A percentile compares a stretch with the other conserved stretches of the same genome.
Evolutionary conservation across 2,113 vertebrate species (phyloP).

Genomic region (Centropus bengalensis): DNA sequence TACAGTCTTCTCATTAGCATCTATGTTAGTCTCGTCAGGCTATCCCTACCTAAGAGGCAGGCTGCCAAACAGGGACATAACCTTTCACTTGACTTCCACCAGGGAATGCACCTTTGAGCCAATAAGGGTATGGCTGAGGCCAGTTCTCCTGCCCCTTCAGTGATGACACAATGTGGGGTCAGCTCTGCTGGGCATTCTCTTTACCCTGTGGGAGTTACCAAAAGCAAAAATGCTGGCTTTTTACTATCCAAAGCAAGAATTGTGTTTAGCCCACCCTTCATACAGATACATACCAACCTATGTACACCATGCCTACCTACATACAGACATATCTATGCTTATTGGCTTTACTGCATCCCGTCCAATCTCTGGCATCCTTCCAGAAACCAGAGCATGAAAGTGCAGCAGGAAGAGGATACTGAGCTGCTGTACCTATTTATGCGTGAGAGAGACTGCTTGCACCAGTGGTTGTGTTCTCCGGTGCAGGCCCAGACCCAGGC

Average conservation of each 20-base stretch:
- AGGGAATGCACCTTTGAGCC: neutral
- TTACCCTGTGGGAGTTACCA: neutral
- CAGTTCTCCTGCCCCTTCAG: neutral
- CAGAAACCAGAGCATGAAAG: neutral
- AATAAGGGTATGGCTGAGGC: neutral
- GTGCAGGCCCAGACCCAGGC: neutral
- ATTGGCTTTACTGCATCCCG: neutral
- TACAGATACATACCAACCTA: neutral
- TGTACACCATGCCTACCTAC: neutral
- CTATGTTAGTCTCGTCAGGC: neutral
- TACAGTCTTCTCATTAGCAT: neutral
- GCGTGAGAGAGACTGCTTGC: neutral
- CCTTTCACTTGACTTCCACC: neutral
- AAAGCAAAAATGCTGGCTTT: neutral
- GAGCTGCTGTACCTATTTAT: neutral
- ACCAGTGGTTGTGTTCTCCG: neutral
- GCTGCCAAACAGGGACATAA: neutral
- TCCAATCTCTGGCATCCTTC: neutral
- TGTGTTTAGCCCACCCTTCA: neutral
- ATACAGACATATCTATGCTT: neutral
- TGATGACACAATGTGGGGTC: neutral
- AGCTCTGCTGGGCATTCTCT: neutral
- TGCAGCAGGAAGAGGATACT: neutral
- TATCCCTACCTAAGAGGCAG: neutral
- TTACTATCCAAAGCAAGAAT: neutral